A percentile compares a stretch with the other conserved stretches of the same genome.
phyloP scores from a whole-genome alignment of 2,888 invertebrate genomes.

The Pachydiplax longipennis region DNA sequence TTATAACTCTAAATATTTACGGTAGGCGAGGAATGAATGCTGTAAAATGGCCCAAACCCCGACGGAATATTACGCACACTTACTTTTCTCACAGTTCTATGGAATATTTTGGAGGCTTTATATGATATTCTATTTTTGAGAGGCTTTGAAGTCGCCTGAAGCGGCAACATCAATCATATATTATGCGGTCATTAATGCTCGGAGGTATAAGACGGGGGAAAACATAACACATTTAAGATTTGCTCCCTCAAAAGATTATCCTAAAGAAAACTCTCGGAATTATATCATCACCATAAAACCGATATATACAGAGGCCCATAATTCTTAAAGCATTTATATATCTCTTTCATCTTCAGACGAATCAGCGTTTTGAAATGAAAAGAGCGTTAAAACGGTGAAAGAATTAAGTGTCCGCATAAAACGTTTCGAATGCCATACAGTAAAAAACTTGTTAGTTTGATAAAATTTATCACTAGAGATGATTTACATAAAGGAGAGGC shows the following conservation, averaged over 20 bases:
- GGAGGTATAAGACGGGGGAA: neutral
- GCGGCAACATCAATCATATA: conserved; percentile 27
- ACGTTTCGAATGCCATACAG: neutral
- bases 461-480: neutral
- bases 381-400: neutral
- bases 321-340: neutral
- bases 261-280: neutral
- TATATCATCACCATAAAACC: conserved; percentile 9
- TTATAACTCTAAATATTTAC: neutral
- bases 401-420: neutral
- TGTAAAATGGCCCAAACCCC: neutral
- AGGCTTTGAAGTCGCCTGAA: conserved; percentile 9
- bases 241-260: conserved; percentile 3
- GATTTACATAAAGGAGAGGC: neutral
- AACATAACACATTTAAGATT: neutral
- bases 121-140: neutral
- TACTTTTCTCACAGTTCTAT: neutral
- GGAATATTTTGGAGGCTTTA: neutral
- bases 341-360: neutral
- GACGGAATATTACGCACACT: neutral
- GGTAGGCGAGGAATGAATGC: neutral
- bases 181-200: conserved; percentile 9
- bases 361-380: conserved; percentile 24
- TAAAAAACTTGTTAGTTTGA: neutral
- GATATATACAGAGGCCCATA: conserved; percentile 24